Conservation (phyloP, 2,888 invertebrate genomes). For the Scotopteryx bipunctaria region DNA sequence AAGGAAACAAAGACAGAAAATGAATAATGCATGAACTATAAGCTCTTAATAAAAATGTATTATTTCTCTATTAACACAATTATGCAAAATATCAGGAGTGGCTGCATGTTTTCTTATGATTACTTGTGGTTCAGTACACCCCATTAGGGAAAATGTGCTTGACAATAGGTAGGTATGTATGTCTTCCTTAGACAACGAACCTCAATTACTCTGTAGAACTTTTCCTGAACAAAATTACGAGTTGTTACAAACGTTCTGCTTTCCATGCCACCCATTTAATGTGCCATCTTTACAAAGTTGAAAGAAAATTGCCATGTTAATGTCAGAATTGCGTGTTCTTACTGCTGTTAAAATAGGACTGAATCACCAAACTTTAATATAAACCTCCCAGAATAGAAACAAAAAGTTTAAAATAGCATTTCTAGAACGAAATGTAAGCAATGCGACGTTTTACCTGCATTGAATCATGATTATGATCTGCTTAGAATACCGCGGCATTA, state of each 20-base stretch:
- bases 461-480: conserved; percentile 8
- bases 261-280: not conserved
- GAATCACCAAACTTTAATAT: conserved; percentile 6
- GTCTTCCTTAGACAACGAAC: too few relatives aligned
- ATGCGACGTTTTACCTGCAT: conserved; percentile 24
- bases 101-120: too few relatives aligned
- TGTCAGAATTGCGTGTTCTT: conserved; percentile 18
- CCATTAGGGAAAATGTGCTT: too few relatives aligned
- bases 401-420: conserved; percentile 11
- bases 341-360: conserved; percentile 11
- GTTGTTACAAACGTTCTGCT: not conserved
- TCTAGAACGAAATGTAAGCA: conserved; percentile 7
- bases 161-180: too few relatives aligned
- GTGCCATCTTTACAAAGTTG: conserved; percentile 11
- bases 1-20: too few relatives aligned
- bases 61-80: too few relatives aligned
- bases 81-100: too few relatives aligned
- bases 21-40: too few relatives aligned
- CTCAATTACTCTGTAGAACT: too few relatives aligned
- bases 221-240: not conserved
- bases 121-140: too few relatives aligned
- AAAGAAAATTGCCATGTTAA: conserved; percentile 19
- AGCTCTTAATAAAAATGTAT: too few relatives aligned
- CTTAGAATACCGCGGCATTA: not conserved
- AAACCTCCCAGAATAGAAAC: conserved; percentile 14